A percentile compares a stretch with the other conserved stretches of the same genome.
Conservation (phyloP, 35 echinoderm and acorn worm species). For the Diadema setosum region DNA sequence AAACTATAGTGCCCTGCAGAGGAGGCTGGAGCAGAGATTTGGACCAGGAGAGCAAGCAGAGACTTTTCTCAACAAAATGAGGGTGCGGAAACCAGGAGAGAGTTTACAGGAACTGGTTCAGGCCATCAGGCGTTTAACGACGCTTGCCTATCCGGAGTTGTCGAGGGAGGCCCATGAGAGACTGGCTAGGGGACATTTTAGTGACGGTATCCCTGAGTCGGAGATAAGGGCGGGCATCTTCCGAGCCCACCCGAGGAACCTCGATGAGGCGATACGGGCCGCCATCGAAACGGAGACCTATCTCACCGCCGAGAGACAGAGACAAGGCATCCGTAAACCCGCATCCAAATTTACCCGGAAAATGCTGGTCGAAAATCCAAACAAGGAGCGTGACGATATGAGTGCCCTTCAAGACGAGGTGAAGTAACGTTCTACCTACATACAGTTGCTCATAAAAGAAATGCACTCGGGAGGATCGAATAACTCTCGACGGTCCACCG, state of each 20-base stretch:
- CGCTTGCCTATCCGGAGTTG: not conserved
- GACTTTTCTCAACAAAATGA: not conserved
- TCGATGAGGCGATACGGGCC: slow-evolving; percentile 23
- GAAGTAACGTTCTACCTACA: not conserved
- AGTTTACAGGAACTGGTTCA: not conserved
- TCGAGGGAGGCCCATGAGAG: not conserved
- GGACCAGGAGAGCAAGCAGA: slow-evolving; percentile 5
- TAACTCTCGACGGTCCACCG: not conserved
- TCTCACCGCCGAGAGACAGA: not conserved
- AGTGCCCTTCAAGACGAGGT: not conserved
- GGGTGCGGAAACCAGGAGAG: not conserved
- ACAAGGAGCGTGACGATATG: not conserved
- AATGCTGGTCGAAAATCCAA: not conserved
- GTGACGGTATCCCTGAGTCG: not conserved
- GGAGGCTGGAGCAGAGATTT: not conserved
- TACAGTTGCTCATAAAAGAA: not conserved
- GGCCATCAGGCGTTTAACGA: not conserved
- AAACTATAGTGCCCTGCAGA: not conserved
- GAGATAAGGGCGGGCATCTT: slow-evolving; percentile 8
- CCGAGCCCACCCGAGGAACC: not conserved
- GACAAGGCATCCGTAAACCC: not conserved
- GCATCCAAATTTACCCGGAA: not conserved
- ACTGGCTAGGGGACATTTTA: not conserved
- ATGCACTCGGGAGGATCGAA: not conserved
- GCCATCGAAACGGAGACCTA: not conserved